Conservation (phyloP, 2,888 invertebrate genomes). For the Nycteola revayana region DNA sequence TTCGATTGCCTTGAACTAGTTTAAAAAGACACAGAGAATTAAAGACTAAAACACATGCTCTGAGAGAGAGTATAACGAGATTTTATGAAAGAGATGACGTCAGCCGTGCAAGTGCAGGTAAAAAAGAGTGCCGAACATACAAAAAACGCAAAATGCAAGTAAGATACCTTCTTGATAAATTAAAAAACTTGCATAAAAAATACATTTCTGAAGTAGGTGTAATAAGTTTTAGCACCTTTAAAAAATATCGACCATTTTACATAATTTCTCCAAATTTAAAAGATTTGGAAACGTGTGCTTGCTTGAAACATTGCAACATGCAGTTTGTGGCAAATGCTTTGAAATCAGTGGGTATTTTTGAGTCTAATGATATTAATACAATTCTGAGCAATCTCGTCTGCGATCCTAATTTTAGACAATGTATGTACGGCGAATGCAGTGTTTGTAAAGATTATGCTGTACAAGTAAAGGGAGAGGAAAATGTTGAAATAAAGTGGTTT, state of each 20-base stretch:
- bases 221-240: slow-evolving; percentile 21
- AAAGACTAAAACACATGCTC: too few relatives aligned
- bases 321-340: slow-evolving; percentile 13
- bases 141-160: too few relatives aligned
- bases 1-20: too few relatives aligned
- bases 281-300: slow-evolving; percentile 19
- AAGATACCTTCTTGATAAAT: too few relatives aligned
- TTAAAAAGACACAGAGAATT: too few relatives aligned
- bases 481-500: too few relatives aligned
- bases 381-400: slow-evolving; percentile 7
- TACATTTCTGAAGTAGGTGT: slow-evolving; percentile 9
- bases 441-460: slow-evolving; percentile 9
- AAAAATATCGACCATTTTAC: slow-evolving; percentile 22
- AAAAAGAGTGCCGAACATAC: too few relatives aligned
- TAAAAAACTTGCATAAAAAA: slow-evolving; percentile 7
- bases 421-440: slow-evolving; percentile 15
- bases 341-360: slow-evolving; percentile 9
- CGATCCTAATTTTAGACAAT: slow-evolving; percentile 5
- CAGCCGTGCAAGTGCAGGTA: too few relatives aligned
- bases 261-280: slow-evolving; percentile 17
- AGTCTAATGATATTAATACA: slow-evolving; percentile 10
- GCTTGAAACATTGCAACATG: slow-evolving; percentile 18
- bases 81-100: too few relatives aligned
- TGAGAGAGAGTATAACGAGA: too few relatives aligned
- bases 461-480: slow-evolving; percentile 1